Base-by-base conservation (phyloP, 2,797 vertebrate species). In the Telmatherina bonti region DNA sequence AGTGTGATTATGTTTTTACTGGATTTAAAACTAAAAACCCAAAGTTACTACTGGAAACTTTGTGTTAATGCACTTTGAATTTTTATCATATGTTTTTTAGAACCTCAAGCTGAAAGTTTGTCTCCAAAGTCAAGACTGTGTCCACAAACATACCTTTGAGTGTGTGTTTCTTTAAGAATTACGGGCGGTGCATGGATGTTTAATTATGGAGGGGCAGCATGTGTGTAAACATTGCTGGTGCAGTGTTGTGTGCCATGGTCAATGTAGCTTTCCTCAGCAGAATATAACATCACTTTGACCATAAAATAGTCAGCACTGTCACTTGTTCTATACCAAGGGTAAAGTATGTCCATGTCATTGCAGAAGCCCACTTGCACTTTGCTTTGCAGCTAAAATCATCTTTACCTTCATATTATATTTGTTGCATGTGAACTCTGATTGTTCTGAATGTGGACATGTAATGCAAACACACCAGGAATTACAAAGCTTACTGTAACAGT, bases 401-500 rank as follows among this genome's bases (percentile, higher is more conserved):
- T n/a, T n/a, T 8, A 22, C 35, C n/a, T n/a, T n/a, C n/a, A n/a
- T 16, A 26, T 29, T 56, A 30, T 10, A 41, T 36, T 4, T 36
- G 33, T 41, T 60, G 67, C 5, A 30, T 30, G 20, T 36, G 20
- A 67, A 64, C 30, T 53, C 3, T 41, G 15, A 41, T 41, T 16
- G 7, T 22, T 24, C 29, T 24, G 13, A 74, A 18, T 6, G 54
- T 31, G 4, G 2, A 38, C 22, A 51, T 26, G 12, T 51, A 51
- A 24, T 20, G 30, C 18, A 59, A 64, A 62, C 54, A 45, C 33
- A 29, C 10, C 7, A 65, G 43, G 47, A 68, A 38, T 38, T 33
- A 29, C 22, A 20, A 36, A 62, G 67, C 3, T 35, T 67, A 64
- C 54, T 66, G 64, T 78, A 41, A 70, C 64, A 62, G 41, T 36